phyloP scores from a whole-genome alignment of 2,113 vertebrate genomes.

The Vulpes vulpes region DNA sequence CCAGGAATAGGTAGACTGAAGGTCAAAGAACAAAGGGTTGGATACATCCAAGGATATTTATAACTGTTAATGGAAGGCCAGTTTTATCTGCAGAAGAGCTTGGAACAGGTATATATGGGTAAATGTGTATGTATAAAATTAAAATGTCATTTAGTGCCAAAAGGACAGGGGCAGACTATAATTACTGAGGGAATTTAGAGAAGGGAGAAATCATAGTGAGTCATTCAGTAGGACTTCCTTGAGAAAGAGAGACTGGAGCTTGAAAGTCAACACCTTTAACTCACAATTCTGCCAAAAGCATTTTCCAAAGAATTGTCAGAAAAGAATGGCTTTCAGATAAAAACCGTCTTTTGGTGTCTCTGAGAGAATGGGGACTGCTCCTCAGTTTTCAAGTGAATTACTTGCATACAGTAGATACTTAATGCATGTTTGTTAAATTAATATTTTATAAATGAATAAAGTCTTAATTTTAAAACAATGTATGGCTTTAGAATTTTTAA shows the following conservation, averaged over 20 bases:
- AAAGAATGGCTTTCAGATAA: not conserved
- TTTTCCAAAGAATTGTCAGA: not conserved
- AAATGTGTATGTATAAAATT: not conserved
- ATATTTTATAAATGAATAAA: not conserved
- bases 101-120: not conserved
- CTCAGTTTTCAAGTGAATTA: not conserved
- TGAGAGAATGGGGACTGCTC: not conserved
- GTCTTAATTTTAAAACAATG: not conserved
- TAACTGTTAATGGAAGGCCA: not conserved
- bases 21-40: not conserved
- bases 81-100: not conserved
- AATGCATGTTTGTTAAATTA: not conserved
- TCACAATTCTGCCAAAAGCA: not conserved
- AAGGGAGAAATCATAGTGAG: not conserved
- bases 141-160: not conserved
- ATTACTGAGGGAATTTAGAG: not conserved
- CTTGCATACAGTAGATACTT: not conserved
- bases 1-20: not conserved
- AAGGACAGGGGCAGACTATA: not conserved
- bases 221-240: not conserved
- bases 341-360: not conserved
- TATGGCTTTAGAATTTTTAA: not conserved
- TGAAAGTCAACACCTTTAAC: not conserved
- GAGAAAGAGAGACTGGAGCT: not conserved
- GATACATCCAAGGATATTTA: not conserved